Evolutionary conservation across 1,140 invertebrate species (phyloP).

Genomic region (Pissodes strobi): DNA sequence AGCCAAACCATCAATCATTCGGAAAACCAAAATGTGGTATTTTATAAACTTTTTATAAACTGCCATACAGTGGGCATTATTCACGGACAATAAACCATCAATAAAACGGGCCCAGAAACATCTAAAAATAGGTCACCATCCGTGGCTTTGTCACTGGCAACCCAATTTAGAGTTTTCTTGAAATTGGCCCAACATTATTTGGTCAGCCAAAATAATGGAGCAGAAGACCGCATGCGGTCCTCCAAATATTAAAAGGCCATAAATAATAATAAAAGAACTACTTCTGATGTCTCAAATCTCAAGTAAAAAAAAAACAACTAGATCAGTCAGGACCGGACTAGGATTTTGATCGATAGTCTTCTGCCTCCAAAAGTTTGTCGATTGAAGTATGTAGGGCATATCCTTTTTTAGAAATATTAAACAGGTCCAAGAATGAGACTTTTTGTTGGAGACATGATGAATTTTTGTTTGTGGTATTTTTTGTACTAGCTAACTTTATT

Average conservation of each 20-base stretch:
- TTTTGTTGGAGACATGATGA: no score
- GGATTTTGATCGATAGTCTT: no score
- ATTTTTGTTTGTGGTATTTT: no score
- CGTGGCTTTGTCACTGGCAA: background rate
- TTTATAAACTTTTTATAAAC: constrained; percentile 2
- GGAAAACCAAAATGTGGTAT: constrained; percentile 7
- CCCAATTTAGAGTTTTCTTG: background rate
- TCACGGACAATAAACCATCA: background rate
- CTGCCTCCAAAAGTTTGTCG: no score
- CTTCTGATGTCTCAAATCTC: background rate
- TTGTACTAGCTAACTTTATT: no score
- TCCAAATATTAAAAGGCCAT: constrained; percentile 1
- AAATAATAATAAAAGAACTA: constrained; percentile 10
- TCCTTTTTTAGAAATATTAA: no score
- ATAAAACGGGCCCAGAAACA: constrained; percentile 1
- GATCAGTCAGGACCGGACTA: background rate
- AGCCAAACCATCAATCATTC: constrained; percentile 1
- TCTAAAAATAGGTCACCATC: background rate
- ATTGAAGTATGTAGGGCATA: no score
- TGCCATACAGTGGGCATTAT: background rate
- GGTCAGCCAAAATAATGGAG: constrained; percentile 6
- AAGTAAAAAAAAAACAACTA: background rate
- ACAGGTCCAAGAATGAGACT: no score
- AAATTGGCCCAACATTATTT: background rate
- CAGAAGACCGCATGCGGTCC: constrained; percentile 5